Percentiles rank a stretch among this genome's conserved stretches.
Conservation (phyloP, 2,797 vertebrate species). For the Cyprinella venusta region DNA sequence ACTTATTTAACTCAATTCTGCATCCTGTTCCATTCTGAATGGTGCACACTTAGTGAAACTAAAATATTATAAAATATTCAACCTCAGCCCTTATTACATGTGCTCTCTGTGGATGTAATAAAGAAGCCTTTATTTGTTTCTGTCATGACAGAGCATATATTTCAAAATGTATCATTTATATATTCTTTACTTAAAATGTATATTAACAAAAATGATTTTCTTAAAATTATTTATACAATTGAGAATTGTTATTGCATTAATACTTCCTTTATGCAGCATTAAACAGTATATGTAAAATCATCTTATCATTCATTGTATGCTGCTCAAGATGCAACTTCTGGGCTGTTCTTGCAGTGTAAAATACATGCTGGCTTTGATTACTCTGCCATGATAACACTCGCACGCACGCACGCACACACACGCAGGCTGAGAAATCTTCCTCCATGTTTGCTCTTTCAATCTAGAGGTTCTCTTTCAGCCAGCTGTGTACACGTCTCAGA, state of each 20-base stretch:
- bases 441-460: slow-evolving; percentile 71
- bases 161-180: neutral
- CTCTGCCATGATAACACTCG: slow-evolving; percentile 65
- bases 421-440: slow-evolving; percentile 63
- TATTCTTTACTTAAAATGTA: neutral
- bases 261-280: neutral
- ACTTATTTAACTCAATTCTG: neutral
- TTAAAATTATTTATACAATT: neutral
- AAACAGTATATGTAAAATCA: neutral
- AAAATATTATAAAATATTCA: neutral
- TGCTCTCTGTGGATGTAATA: neutral
- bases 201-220: neutral
- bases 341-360: slow-evolving; percentile 1
- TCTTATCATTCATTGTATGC: neutral
- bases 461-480: slow-evolving; percentile 69
- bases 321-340: neutral
- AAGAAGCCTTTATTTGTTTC: neutral
- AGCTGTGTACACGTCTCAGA: slow-evolving; percentile 73
- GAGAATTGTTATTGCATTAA: neutral
- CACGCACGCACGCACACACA: slow-evolving; percentile 50
- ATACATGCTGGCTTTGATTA: slow-evolving; percentile 69
- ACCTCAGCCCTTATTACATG: neutral
- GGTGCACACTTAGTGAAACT: neutral
- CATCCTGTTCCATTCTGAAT: neutral
- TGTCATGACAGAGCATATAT: neutral